Percentiles rank a stretch among this genome's conserved stretches.
Evolutionary conservation across 2,888 invertebrate species (phyloP).

Genomic region (Thera obeliscata): DNA sequence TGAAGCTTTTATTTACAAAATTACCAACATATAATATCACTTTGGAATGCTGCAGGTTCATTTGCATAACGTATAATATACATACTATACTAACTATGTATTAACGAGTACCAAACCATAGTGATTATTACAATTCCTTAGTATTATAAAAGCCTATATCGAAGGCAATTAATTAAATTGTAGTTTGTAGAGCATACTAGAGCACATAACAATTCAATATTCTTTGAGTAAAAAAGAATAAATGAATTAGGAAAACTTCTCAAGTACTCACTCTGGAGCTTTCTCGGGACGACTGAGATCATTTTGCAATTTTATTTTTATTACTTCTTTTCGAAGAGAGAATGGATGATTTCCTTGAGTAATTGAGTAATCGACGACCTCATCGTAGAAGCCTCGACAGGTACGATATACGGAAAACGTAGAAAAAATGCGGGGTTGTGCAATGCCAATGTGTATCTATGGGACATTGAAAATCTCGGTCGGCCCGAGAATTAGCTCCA

Average conservation of each 20-base stretch:
- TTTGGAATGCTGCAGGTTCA: slow-evolving; percentile 83
- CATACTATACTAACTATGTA: slow-evolving; percentile 57
- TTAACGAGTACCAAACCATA: slow-evolving; percentile 67
- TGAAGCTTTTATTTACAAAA: slow-evolving; percentile 85
- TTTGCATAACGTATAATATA: slow-evolving; percentile 81
- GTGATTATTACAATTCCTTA: slow-evolving; percentile 72
- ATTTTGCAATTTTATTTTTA: too few species aligned
- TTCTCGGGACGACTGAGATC: too few species aligned
- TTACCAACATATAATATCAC: slow-evolving; percentile 84
- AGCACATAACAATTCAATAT: slow-evolving; percentile 7
- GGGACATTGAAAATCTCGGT: too few species aligned
- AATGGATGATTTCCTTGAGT: too few species aligned
- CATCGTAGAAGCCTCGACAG: too few species aligned
- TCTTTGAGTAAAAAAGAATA: neutral
- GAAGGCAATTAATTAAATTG: slow-evolving; percentile 8
- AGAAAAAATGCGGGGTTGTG: too few species aligned
- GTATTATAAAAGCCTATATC: slow-evolving; percentile 25
- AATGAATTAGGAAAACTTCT: neutral
- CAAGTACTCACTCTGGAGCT: neutral
- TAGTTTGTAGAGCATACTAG: slow-evolving; percentile 10
- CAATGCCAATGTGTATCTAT: too few species aligned
- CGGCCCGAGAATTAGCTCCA: too few species aligned
- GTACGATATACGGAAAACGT: too few species aligned
- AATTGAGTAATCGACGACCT: too few species aligned
- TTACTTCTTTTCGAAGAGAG: too few species aligned